Evolutionary conservation across 2,113 vertebrate species (phyloP).

Genomic region (Phyllostomus discolor): DNA sequence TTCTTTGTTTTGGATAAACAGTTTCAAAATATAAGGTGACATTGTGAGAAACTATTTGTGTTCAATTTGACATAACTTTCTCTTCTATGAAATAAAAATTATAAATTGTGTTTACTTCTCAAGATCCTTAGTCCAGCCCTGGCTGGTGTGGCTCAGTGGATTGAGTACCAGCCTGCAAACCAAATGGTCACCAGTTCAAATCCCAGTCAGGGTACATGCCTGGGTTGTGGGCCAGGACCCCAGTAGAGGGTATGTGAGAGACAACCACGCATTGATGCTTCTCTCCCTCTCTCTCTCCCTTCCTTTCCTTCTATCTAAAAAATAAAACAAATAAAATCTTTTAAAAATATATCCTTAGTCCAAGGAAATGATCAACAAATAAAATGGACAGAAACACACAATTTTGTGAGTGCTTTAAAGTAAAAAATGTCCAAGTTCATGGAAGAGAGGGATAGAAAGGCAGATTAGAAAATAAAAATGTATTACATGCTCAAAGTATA

Average conservation of each 20-base stretch:
- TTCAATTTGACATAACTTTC: background rate
- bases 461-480: background rate
- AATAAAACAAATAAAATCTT: too few relatives aligned
- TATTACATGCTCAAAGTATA: background rate
- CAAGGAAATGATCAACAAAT: background rate
- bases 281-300: too few relatives aligned
- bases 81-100: background rate
- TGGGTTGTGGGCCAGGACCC: too few relatives aligned
- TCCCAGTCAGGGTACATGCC: too few relatives aligned
- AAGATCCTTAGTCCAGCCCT: background rate
- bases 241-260: too few relatives aligned
- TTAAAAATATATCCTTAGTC: background rate
- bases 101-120: background rate
- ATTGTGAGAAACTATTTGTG: background rate
- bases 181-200: too few relatives aligned
- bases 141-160: too few relatives aligned
- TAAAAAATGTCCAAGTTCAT: conserved; percentile 9
- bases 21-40: background rate
- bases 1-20: background rate
- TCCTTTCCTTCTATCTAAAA: too few relatives aligned
- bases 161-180: too few relatives aligned
- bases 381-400: background rate
- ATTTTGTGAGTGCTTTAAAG: background rate
- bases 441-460: background rate
- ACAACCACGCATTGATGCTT: too few relatives aligned